Percentiles rank a stretch among this genome's conserved stretches.
phyloP scores from a whole-genome alignment of 1,140 invertebrate species.

The Phymastichus coffea region DNA sequence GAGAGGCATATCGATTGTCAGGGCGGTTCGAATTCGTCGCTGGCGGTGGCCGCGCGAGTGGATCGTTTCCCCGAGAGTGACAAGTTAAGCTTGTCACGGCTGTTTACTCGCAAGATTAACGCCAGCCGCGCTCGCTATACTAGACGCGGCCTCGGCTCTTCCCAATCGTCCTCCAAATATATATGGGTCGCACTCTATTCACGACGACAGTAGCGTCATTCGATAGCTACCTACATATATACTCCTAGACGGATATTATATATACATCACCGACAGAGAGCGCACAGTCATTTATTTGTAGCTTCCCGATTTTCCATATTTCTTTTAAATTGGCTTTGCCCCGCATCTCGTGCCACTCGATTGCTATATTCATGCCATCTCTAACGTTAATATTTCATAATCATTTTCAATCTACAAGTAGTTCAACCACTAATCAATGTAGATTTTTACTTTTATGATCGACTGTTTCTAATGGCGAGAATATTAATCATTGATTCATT shows the following conservation, averaged over 20 bases:
- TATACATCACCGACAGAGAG: too few species aligned
- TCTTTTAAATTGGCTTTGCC: not conserved
- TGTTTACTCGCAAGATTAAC: conserved; percentile 16
- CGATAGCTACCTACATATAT: too few species aligned
- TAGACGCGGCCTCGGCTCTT: not conserved
- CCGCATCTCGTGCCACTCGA: too few species aligned
- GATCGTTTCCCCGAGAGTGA: conserved; percentile 5
- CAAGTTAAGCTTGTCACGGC: conserved; percentile 14
- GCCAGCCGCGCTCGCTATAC: not conserved
- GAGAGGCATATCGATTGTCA: conserved; percentile 18
- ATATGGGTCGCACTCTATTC: too few species aligned
- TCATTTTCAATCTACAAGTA: too few species aligned
- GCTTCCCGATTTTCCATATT: not conserved
- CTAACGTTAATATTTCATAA: too few species aligned
- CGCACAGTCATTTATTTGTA: conserved; percentile 8
- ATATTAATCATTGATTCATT: too few species aligned
- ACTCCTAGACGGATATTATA: not conserved
- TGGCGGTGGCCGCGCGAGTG: not conserved
- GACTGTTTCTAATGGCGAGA: too few species aligned
- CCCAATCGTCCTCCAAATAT: not conserved
- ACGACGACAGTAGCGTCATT: too few species aligned
- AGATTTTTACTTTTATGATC: too few species aligned
- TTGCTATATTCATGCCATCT: too few species aligned
- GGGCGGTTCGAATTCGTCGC: not conserved
- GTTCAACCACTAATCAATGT: too few species aligned